Percentiles rank a stretch among this genome's conserved stretches.
Evolutionary conservation across 2,113 vertebrate genomes (phyloP).

Genomic region (Pterocles orientalis): DNA sequence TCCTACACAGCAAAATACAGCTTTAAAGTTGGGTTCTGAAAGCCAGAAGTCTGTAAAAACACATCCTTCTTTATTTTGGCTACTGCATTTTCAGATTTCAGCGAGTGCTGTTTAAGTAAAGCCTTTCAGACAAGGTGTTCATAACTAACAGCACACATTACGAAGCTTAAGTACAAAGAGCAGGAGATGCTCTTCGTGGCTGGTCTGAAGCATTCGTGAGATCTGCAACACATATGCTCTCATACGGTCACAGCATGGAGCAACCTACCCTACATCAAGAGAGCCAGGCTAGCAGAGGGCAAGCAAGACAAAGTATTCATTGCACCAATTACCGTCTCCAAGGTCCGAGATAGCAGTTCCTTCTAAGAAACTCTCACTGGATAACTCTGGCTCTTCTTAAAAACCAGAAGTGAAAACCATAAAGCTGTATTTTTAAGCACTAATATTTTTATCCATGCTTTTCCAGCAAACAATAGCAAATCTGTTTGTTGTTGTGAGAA

Average conservation of each 20-base stretch:
- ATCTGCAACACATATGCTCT: neutral
- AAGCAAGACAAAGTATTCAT: neutral
- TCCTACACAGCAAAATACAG: neutral
- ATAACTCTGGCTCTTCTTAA: neutral
- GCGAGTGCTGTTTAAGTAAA: neutral
- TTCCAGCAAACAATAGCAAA: neutral
- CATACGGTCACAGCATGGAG: neutral
- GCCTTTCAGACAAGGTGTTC: neutral
- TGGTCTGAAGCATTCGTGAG: neutral
- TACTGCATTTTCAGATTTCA: neutral
- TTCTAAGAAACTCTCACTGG: neutral
- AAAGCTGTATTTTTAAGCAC: neutral
- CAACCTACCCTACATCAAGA: rapidly evolving
- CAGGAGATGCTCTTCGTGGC: neutral
- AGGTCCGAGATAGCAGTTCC: neutral
- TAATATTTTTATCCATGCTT: neutral
- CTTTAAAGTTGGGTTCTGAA: neutral
- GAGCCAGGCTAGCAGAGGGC: neutral
- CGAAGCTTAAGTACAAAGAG: neutral
- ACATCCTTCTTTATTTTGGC: neutral
- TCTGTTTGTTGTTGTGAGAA: neutral
- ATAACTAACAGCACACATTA: neutral
- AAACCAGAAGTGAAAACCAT: neutral
- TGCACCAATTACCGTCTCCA: neutral
- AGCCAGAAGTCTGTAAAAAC: neutral